These are phyloP conservation scores for Karalla daura DNA, from an alignment of 2,797 vertebrate species.

Conservation along the genomic window DNA sequence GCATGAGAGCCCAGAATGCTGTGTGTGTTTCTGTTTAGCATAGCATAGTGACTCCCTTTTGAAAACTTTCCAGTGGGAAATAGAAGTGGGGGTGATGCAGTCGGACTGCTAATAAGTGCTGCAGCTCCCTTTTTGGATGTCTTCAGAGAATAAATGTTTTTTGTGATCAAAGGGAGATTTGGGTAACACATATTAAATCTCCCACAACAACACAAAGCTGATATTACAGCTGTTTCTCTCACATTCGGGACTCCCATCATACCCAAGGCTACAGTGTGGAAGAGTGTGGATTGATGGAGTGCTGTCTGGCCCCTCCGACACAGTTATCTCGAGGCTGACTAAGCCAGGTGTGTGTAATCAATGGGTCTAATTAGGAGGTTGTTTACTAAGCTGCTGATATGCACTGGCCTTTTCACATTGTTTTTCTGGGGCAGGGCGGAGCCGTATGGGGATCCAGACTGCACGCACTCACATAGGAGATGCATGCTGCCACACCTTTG, in stretches of 20 bases:
- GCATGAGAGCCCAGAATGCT: neutral
- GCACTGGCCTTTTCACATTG: conserved; percentile 57
- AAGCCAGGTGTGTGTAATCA: conserved; percentile 68
- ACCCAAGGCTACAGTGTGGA: conserved; percentile 11
- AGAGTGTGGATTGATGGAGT: conserved; percentile 29
- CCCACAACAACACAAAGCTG: conserved; percentile 11
- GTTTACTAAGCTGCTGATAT: conserved; percentile 68
- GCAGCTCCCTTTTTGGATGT: conserved; percentile 21
- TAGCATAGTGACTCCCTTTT: neutral
- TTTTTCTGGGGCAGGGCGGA: conserved; percentile 57
- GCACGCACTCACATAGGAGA: conserved; percentile 37
- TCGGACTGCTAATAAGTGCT: conserved; percentile 20
- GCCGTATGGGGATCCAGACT: conserved; percentile 39
- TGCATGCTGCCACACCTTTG: neutral
- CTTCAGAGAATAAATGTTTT: conserved; percentile 35
- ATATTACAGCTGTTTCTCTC: neutral
- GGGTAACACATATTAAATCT: conserved; percentile 18
- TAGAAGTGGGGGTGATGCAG: conserved; percentile 2
- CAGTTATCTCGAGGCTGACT: conserved; percentile 43
- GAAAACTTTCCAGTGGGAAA: neutral
- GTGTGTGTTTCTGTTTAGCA: conserved; percentile 1
- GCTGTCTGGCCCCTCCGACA: conserved; percentile 32
- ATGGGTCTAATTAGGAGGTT: conserved; percentile 71
- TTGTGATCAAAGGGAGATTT: conserved; percentile 42
- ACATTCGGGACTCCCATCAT: conserved; percentile 16